Conservation (phyloP, 2,113 vertebrate species). For the Propithecus coquereli region DNA sequence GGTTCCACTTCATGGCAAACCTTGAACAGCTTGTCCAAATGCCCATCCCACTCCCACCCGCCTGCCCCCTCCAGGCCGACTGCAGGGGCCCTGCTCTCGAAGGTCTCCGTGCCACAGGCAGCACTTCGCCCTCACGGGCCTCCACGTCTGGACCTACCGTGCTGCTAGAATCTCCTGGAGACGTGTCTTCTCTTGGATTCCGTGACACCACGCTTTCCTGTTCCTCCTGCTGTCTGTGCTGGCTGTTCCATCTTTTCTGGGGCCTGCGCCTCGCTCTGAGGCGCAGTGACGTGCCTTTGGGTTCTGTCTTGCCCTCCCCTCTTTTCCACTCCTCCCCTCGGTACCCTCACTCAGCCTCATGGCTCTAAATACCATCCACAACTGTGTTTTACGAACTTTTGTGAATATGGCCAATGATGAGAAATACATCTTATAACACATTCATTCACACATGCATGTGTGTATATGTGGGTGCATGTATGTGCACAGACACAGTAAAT, state of each 20-base stretch:
- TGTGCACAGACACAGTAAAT: neutral
- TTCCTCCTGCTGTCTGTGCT: neutral
- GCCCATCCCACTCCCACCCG: too few relatives aligned
- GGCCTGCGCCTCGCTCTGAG: neutral
- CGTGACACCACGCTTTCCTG: fast-evolving
- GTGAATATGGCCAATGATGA: neutral
- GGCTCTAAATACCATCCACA: neutral
- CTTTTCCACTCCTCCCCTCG: too few relatives aligned
- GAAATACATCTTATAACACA: neutral
- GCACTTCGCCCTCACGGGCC: neutral
- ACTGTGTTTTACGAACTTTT: neutral
- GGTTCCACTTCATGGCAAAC: neutral
- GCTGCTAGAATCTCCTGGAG: neutral
- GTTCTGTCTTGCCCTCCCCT: neutral
- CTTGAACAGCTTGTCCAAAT: neutral
- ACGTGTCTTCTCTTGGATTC: neutral
- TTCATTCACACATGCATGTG: neutral
- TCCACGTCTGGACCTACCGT: neutral
- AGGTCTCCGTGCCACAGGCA: fast-evolving
- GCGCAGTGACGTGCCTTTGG: too few relatives aligned
- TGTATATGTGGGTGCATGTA: neutral
- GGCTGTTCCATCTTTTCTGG: neutral
- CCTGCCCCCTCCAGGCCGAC: neutral
- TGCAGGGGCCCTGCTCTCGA: neutral
- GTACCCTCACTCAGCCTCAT: too few relatives aligned